Evolutionary conservation across 2,888 invertebrate species (phyloP).

Genomic region (Gandaritis pyraliata): DNA sequence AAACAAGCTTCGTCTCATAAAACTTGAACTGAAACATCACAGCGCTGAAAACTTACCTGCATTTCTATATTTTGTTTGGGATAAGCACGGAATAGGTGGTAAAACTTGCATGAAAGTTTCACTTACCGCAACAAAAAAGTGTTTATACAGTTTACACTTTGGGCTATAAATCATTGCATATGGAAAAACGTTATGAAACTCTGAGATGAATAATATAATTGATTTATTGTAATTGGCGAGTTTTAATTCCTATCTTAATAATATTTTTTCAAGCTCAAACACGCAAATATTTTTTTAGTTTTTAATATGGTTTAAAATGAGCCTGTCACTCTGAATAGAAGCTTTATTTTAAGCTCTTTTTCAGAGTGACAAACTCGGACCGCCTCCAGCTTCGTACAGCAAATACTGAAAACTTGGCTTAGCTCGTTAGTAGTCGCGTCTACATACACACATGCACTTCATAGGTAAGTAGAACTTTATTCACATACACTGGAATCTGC

Average conservation of each 20-base stretch:
- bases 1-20: constrained; percentile 27
- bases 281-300: no score
- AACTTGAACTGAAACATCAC: constrained; percentile 32
- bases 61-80: constrained; percentile 34
- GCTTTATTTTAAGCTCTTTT: no score
- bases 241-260: no score
- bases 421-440: constrained; percentile 51
- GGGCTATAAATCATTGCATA: no score
- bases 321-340: not conserved
- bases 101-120: not conserved
- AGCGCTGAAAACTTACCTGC: constrained; percentile 27
- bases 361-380: constrained; percentile 4
- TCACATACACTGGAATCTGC: constrained; percentile 24
- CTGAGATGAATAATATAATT: no score
- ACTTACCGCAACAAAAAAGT: not conserved
- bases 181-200: no score
- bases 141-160: no score
- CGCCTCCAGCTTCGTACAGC: constrained; percentile 27
- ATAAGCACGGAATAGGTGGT: not conserved
- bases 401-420: constrained; percentile 46
- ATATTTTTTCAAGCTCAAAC: no score
- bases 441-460: constrained; percentile 22
- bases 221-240: no score
- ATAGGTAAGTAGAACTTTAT: constrained; percentile 26
- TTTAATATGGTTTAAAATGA: no score